Conservation (phyloP, 2,113 vertebrate genomes). For the Sinocyclocheilus anshuiensis region DNA sequence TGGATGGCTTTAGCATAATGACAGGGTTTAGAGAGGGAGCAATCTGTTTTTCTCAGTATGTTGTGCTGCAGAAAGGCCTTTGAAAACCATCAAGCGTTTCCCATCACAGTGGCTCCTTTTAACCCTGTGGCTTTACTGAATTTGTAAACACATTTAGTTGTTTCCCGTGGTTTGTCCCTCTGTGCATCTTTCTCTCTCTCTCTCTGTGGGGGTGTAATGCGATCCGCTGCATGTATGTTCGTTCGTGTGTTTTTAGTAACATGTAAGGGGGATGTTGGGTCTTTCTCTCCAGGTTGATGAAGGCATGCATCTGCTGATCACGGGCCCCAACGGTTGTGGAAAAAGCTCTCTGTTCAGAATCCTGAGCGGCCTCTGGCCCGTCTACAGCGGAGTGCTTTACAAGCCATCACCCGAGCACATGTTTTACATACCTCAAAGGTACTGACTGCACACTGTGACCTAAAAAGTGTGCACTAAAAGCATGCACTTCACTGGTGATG, state of each 20-base stretch:
- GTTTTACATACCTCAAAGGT: constrained; percentile 85
- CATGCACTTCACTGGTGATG: background rate
- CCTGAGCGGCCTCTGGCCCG: constrained; percentile 80
- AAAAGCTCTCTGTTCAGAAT: constrained; percentile 82
- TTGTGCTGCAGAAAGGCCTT: constrained; percentile 11
- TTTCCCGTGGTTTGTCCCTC: constrained; percentile 32
- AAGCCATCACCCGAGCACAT: constrained; percentile 79
- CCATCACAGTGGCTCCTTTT: constrained; percentile 36
- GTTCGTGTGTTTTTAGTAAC: background rate
- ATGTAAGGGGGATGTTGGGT: background rate
- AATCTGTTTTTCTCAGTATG: background rate
- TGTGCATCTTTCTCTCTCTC: background rate
- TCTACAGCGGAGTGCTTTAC: constrained; percentile 75
- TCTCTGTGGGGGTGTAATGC: background rate
- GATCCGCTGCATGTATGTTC: background rate
- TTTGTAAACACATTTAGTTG: constrained; percentile 37
- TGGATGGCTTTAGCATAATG: constrained; percentile 34
- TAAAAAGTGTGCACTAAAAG: background rate
- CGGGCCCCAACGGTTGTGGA: constrained; percentile 81
- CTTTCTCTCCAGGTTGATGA: constrained; percentile 73
- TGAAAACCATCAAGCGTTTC: constrained; percentile 39
- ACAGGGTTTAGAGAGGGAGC: constrained; percentile 30
- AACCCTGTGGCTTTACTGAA: constrained; percentile 40
- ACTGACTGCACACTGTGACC: background rate
- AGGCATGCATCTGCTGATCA: constrained; percentile 83